Percentiles rank a stretch among this genome's conserved stretches.
These are phyloP conservation scores for Phymatocera aterrima DNA, from an alignment of 2,888 invertebrate species.

Conservation along the genomic window DNA sequence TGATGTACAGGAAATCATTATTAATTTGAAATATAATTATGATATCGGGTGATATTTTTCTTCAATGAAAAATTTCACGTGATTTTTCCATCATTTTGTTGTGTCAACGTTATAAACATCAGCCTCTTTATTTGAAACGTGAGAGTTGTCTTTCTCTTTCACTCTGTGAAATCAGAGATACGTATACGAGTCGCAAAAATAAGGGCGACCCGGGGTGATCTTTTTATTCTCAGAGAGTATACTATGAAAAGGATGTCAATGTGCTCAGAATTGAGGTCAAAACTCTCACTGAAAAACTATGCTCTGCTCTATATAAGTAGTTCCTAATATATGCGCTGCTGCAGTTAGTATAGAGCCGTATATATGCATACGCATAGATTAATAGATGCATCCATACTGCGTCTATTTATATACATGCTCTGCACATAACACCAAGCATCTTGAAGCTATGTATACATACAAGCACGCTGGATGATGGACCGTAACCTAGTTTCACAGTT, in stretches of 20 bases:
- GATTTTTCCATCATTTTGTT: too few species aligned
- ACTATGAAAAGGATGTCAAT: background rate
- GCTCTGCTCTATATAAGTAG: background rate
- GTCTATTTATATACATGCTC: background rate
- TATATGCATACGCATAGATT: background rate
- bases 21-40: background rate
- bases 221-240: background rate
- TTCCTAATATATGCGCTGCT: background rate
- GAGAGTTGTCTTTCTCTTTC: background rate
- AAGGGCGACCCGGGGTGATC: too few species aligned
- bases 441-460: too few species aligned
- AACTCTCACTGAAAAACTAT: slow-evolving; percentile 4
- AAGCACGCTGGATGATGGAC: slow-evolving; percentile 2
- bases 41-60: too few species aligned
- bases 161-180: background rate
- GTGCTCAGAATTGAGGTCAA: slow-evolving; percentile 12
- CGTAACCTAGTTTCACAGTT: slow-evolving; percentile 21
- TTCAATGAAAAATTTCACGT: too few species aligned
- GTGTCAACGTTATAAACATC: too few species aligned
- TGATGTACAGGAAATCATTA: background rate
- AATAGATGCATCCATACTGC: background rate
- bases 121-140: too few species aligned
- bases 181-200: too few species aligned
- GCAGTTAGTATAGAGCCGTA: too few species aligned
- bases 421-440: slow-evolving; percentile 1